phyloP scores from a whole-genome alignment of 2,113 vertebrate genomes.

The Crocuta crocuta region DNA sequence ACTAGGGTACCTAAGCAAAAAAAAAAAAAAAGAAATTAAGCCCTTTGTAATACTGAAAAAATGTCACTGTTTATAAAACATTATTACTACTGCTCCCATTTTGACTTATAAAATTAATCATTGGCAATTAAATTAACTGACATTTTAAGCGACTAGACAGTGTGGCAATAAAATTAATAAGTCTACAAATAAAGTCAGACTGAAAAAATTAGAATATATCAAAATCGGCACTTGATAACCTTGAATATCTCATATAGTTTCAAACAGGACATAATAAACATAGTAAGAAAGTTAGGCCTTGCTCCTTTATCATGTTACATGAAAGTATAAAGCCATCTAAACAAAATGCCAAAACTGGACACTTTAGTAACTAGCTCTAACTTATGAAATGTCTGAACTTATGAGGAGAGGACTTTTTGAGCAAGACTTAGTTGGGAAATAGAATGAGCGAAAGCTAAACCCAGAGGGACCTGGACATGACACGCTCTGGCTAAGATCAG shows the following conservation, averaged over 20 bases:
- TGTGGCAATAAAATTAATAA: constrained; percentile 35
- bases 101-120: constrained; percentile 11
- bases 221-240: not conserved
- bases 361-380: not conserved
- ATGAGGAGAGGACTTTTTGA: not conserved
- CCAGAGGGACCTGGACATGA: not conserved
- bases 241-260: constrained; percentile 40
- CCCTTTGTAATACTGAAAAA: not conserved
- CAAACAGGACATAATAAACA: not conserved
- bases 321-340: not conserved
- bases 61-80: not conserved
- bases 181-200: not conserved
- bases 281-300: not conserved
- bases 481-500: constrained; percentile 43
- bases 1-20: not conserved
- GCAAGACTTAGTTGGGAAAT: constrained; percentile 19
- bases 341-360: not conserved
- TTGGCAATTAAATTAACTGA: not conserved
- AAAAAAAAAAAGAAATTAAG: not conserved
- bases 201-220: not conserved
- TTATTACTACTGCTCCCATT: not conserved
- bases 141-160: constrained; percentile 8
- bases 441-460: not conserved
- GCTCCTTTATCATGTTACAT: not conserved
- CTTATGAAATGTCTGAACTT: not conserved